phyloP scores from a whole-genome alignment of 2,113 vertebrate genomes.

The Cryptotis parvus region DNA sequence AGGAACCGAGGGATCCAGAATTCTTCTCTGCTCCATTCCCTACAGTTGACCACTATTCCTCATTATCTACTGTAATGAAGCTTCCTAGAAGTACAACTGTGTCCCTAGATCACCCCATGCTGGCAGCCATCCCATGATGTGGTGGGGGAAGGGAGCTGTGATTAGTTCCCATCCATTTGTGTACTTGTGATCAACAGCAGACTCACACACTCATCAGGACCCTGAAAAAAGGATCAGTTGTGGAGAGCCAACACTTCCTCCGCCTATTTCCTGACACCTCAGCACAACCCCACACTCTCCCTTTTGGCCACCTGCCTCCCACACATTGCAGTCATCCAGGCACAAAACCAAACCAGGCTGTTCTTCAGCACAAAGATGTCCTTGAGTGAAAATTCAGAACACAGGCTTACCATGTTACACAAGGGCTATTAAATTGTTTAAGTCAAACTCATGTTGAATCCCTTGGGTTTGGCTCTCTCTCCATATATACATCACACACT shows the following conservation, averaged over 20 bases:
- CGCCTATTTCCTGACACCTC: slow-evolving; percentile 60
- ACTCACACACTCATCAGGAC: background rate
- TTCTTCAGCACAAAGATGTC: slow-evolving; percentile 75
- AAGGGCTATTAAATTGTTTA: slow-evolving; percentile 52
- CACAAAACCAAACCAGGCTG: slow-evolving; percentile 68
- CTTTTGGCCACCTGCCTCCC: slow-evolving; percentile 62
- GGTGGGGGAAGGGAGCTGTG: background rate
- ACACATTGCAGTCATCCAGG: slow-evolving; percentile 47
- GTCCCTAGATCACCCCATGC: slow-evolving; percentile 48
- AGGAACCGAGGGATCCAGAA: background rate
- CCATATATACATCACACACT: background rate
- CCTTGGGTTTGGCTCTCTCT: slow-evolving; percentile 54
- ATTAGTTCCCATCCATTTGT: slow-evolving; percentile 3
- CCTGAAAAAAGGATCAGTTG: slow-evolving; percentile 24
- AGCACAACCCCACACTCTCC: slow-evolving; percentile 38
- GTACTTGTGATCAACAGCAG: slow-evolving; percentile 30
- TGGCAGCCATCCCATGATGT: background rate
- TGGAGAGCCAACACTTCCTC: slow-evolving; percentile 24
- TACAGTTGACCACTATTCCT: background rate
- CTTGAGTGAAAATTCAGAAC: slow-evolving; percentile 75
- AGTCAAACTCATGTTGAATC: slow-evolving; percentile 52
- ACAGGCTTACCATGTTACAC: slow-evolving; percentile 60
- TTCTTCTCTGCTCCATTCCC: background rate
- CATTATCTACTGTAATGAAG: background rate
- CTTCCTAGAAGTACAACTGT: slow-evolving; percentile 2